Evolutionary conservation across 2,797 vertebrate species (phyloP).

Genomic region (Acrossocheilus wenchowensis): DNA sequence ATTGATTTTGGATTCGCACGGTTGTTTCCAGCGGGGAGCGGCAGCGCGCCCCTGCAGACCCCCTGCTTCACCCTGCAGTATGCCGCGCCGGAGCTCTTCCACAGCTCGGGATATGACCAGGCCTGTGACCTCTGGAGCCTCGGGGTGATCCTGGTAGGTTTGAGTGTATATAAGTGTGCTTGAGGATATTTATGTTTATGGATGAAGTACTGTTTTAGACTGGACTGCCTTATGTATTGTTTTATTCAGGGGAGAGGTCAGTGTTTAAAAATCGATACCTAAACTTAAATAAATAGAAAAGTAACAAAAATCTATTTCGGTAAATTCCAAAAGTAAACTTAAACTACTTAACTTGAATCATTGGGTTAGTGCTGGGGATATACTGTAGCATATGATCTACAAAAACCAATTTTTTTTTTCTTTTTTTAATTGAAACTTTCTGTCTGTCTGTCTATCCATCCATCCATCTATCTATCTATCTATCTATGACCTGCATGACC

Average conservation of each 20-base stretch:
- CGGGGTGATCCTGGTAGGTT: slow-evolving; percentile 89
- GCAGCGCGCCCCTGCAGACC: slow-evolving; percentile 87
- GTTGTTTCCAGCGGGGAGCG: slow-evolving; percentile 84
- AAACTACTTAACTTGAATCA: neutral
- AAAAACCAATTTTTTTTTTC: too few relatives aligned
- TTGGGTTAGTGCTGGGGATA: neutral
- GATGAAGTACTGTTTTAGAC: neutral
- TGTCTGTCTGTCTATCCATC: neutral
- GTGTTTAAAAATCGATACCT: neutral
- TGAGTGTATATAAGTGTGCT: slow-evolving; percentile 16
- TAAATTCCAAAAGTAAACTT: neutral
- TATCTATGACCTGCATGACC: neutral
- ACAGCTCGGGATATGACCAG: slow-evolving; percentile 89
- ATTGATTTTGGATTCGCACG: slow-evolving; percentile 94
- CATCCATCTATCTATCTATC: too few relatives aligned
- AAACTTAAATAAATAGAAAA: neutral
- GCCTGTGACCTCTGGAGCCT: slow-evolving; percentile 95
- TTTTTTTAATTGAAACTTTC: neutral
- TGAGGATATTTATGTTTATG: neutral
- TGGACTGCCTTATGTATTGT: neutral
- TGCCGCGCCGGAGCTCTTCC: slow-evolving; percentile 89
- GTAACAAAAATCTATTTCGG: neutral
- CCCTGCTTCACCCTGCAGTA: slow-evolving; percentile 95
- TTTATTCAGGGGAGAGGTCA: neutral
- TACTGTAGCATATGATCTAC: neutral